Conservation (phyloP, 2,113 vertebrate genomes). For the Tyrannus savana region DNA sequence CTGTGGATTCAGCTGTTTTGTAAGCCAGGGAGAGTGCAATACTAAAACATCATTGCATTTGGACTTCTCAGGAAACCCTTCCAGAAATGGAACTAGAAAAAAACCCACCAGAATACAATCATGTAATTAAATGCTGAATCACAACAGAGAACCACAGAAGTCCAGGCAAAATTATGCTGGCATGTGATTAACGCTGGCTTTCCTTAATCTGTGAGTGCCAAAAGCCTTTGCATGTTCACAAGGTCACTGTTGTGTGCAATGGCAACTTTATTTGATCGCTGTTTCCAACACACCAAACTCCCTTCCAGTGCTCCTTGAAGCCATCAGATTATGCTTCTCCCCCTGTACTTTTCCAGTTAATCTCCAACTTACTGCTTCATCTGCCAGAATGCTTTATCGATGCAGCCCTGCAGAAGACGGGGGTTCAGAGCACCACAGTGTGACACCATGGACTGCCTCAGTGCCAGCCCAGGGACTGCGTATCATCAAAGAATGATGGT, state of each 20-base stretch:
- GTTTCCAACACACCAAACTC: not conserved
- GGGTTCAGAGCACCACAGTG: not conserved
- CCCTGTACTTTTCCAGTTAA: not conserved
- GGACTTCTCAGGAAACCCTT: not conserved
- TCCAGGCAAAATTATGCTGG: not conserved
- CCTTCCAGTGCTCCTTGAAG: not conserved
- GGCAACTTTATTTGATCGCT: not conserved
- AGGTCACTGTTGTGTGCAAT: not conserved
- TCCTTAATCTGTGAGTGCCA: not conserved
- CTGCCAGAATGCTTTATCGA: not conserved
- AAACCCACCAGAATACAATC: not conserved
- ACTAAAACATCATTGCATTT: not conserved
- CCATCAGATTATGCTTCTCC: not conserved
- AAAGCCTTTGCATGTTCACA: not conserved
- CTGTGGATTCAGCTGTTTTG: not conserved
- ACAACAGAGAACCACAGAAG: not conserved
- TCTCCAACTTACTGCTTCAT: not conserved
- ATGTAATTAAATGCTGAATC: constrained; percentile 43
- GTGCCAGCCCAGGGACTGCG: not conserved
- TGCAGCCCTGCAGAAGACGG: not conserved
- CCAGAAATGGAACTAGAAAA: not conserved
- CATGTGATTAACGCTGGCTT: not conserved
- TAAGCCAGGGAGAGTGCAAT: not conserved
- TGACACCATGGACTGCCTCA: accelerated
- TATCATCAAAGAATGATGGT: not conserved